A percentile compares a stretch with the other conserved stretches of the same genome.
phyloP scores from a whole-genome alignment of 2,113 vertebrate species.

The Circaetus gallicus region DNA sequence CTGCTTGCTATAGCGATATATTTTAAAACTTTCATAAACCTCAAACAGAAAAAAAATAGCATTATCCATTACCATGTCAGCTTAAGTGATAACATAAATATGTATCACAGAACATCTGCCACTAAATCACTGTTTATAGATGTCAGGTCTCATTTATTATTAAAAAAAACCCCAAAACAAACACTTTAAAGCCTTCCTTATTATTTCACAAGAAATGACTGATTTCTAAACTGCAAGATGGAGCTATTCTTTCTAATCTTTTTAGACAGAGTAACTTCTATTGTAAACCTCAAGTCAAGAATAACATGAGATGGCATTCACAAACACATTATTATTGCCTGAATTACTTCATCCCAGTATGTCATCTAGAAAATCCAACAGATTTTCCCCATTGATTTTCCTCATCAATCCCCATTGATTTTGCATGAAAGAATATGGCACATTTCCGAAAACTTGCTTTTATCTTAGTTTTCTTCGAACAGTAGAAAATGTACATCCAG shows the following conservation, averaged over 20 bases:
- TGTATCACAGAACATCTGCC: slow-evolving; percentile 52
- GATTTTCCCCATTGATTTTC: slow-evolving; percentile 9
- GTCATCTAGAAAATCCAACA: background rate
- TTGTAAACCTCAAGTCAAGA: slow-evolving; percentile 8
- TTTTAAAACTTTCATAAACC: slow-evolving; percentile 50
- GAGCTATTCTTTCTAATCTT: slow-evolving; percentile 3
- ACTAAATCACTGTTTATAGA: slow-evolving; percentile 59
- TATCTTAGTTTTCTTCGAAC: background rate
- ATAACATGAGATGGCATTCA: background rate
- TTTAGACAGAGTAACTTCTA: background rate
- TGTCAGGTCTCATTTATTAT: slow-evolving; percentile 61
- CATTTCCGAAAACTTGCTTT: background rate
- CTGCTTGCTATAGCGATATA: background rate
- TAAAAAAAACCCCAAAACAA: background rate
- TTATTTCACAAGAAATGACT: slow-evolving; percentile 11
- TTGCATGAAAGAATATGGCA: background rate
- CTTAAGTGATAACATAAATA: slow-evolving; percentile 63
- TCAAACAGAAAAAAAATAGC: background rate
- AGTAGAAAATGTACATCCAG: background rate
- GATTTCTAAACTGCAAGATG: background rate
- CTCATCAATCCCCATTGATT: background rate
- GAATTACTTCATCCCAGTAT: background rate
- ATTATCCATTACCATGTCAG: slow-evolving; percentile 41
- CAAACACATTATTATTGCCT: background rate
- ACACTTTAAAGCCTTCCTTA: slow-evolving; percentile 14